Evolutionary conservation across 1,140 invertebrate genomes (phyloP), one percentile per base, ranked within the genome.

Genomic region (Drosophila serrata): DNA sequence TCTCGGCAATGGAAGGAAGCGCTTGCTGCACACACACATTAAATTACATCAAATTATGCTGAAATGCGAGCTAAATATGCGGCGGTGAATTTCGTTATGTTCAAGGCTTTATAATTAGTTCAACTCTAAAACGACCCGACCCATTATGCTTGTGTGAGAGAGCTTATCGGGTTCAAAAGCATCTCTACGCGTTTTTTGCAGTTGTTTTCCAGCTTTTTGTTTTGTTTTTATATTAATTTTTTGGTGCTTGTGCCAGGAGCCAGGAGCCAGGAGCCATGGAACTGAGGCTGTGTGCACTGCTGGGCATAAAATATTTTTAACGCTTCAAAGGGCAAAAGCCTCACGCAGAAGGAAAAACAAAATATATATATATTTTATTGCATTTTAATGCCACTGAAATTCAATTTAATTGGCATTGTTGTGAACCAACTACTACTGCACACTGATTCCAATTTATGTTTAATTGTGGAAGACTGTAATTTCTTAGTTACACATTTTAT

Each of bases 41-140:
- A 87, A 87, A 87, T 87, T 87, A 87, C 84, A 75, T 81, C 84
- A 87, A 87, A 88, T 87, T 87, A 87, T 87, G 84, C 84, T 87
- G 84, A 80, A 87, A 88, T 88, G 80, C 79, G 70, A 80, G 74
- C 76, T 82, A 88, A 88, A 82, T 80, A 87, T 87, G 84, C 70
- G 78, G 55, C 70, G 65, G 75, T 29, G 62, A 46, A 57, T 57
- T 67, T 58, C 39, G 35, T 78, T 35, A 13, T 19, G 67, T 56
- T 64, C 51, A 46, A 81, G 58, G 43, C 60, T 75, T 57, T 63
- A 75, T 75, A 75, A 64, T 77, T 85, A 62, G 81, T 69, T 67
- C 31, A 69, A 65, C 61, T 69, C 61, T 46, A 53, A 65, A 69
- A 29, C 22, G 42, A 24, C 33, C 58, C 45, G 55, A 46, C 35